These are phyloP conservation scores for Crypturellus undulatus DNA, from an alignment of 2,113 vertebrate species.

Conservation along the genomic window DNA sequence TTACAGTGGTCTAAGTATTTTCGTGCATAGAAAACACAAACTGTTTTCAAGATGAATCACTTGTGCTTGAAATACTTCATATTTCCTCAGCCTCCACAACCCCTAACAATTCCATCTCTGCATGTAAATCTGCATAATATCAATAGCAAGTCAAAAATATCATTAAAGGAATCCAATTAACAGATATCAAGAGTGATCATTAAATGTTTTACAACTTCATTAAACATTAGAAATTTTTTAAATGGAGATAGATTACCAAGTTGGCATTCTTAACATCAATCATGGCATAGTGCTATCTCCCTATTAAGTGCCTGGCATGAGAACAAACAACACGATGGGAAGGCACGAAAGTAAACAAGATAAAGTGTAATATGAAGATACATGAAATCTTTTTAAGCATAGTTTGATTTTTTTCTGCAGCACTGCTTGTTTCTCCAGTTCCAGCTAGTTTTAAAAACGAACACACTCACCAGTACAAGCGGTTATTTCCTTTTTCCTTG, in stretches of 20 bases:
- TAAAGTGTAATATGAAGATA: background rate
- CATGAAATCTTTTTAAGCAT: background rate
- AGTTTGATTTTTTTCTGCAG: background rate
- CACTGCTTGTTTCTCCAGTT: background rate
- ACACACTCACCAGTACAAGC: background rate
- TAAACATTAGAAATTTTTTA: background rate
- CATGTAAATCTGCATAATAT: background rate
- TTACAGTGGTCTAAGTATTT: background rate
- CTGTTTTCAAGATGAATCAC: background rate
- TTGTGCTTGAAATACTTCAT: background rate
- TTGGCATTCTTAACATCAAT: background rate
- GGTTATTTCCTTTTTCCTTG: slow-evolving; percentile 13
- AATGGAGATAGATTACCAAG: background rate
- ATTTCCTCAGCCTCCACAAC: background rate
- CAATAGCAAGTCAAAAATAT: background rate
- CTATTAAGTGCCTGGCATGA: background rate
- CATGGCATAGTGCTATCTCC: background rate
- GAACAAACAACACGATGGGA: background rate
- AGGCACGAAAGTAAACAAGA: too few species aligned
- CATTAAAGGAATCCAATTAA: background rate
- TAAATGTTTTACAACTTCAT: background rate
- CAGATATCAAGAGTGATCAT: background rate
- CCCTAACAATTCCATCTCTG: background rate
- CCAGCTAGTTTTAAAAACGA: slow-evolving; percentile 14
- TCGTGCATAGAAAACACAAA: background rate